A percentile compares a stretch with the other conserved stretches of the same genome.
These are phyloP conservation scores for Corythoichthys haematopterus DNA, from an alignment of 2,113 vertebrate species.

Conservation along the genomic window DNA sequence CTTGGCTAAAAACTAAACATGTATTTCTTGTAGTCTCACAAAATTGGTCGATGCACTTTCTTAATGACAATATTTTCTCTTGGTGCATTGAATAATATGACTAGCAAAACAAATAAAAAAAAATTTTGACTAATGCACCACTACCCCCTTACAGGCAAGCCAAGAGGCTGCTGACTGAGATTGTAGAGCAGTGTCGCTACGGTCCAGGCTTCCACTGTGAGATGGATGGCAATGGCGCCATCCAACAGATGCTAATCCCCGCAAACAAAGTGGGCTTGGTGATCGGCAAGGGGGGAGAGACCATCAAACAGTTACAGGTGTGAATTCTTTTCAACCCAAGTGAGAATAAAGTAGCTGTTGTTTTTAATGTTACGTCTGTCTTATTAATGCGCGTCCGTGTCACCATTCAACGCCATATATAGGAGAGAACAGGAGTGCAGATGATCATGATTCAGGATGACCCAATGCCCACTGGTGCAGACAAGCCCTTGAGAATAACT, in stretches of 20 bases:
- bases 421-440: constrained; percentile 97
- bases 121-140: constrained; percentile 11
- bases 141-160: constrained; percentile 77
- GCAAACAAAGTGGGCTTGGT: constrained; percentile 98
- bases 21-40: constrained; percentile 22
- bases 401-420: constrained; percentile 14
- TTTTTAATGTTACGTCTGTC: constrained; percentile 8
- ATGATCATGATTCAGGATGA: constrained; percentile 99
- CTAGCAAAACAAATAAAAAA: not conserved
- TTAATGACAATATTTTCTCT: constrained; percentile 30
- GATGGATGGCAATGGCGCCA: constrained; percentile 83
- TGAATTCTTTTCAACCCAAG: not conserved
- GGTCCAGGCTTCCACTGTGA: constrained; percentile 91
- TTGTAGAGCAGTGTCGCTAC: constrained; percentile 96
- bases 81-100: constrained; percentile 16
- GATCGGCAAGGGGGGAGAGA: constrained; percentile 98
- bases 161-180: constrained; percentile 91
- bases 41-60: constrained; percentile 30
- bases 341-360: constrained; percentile 14
- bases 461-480: constrained; percentile 91
- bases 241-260: constrained; percentile 95
- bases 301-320: constrained; percentile 97
- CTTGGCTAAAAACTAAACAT: constrained; percentile 13
- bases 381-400: constrained; percentile 10
- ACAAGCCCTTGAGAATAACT: constrained; percentile 96